phyloP scores from a whole-genome alignment of 2,888 invertebrate genomes.

The Xestoiulus laeticollis region DNA sequence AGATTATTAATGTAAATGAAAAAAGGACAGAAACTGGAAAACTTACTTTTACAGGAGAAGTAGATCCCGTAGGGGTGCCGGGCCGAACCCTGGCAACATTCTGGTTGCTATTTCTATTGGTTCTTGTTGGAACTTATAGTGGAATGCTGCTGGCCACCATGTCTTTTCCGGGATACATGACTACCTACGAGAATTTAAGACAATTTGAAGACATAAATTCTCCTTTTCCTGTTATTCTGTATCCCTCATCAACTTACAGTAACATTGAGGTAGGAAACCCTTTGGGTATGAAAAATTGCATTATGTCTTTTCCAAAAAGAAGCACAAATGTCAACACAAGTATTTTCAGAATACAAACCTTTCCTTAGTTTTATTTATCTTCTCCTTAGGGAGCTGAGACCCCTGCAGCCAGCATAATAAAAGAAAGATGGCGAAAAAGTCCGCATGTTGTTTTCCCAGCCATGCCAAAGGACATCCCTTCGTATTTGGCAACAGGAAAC shows the following conservation, averaged over 20 bases:
- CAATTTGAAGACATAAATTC: slow-evolving; percentile 12
- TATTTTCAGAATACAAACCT: not conserved
- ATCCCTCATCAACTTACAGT: slow-evolving; percentile 31
- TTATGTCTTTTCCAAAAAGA: not conserved
- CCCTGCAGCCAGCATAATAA: slow-evolving; percentile 2
- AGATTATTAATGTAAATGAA: not conserved
- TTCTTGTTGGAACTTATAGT: slow-evolving; percentile 52
- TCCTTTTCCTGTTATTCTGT: slow-evolving; percentile 39
- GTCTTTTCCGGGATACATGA: slow-evolving; percentile 50
- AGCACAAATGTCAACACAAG: not conserved
- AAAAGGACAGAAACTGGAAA: not conserved
- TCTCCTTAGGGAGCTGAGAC: slow-evolving; percentile 1
- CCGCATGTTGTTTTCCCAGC: not conserved
- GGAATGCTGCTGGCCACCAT: slow-evolving; percentile 52
- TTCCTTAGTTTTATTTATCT: not conserved
- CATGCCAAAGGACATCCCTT: not conserved
- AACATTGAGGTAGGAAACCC: slow-evolving; percentile 42
- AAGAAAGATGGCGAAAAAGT: slow-evolving; percentile 44
- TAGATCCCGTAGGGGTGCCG: slow-evolving; percentile 10
- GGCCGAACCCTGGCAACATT: slow-evolving; percentile 40
- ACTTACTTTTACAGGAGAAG: slow-evolving; percentile 47
- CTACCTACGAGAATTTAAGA: slow-evolving; percentile 47
- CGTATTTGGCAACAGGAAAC: slow-evolving; percentile 23
- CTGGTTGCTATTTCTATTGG: slow-evolving; percentile 52
- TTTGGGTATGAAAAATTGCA: not conserved